Base-by-base conservation (phyloP, 2,113 vertebrate genomes). In the Pelodiscus sinensis region DNA sequence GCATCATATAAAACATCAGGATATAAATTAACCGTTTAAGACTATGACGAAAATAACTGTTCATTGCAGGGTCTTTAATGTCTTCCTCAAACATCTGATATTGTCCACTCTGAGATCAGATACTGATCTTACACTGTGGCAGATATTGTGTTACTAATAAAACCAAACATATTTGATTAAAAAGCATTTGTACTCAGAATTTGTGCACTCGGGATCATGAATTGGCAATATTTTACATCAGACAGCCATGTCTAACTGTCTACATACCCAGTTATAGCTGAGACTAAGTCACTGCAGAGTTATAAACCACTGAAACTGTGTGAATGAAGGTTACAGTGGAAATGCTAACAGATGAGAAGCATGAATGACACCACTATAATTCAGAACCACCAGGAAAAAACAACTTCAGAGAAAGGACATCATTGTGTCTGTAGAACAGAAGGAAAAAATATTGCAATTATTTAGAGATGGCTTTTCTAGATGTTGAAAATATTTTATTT, bases 391-490 rank as follows among this genome's bases (percentile, higher is more conserved):
- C 35, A 58, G 82, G 31, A 7, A n/a, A 92, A 68, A 22, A 78
- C 55, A 93, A 54, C 35, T 84, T 86, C 24, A 21, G 73, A 77
- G 65, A 16, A 62, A 71, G 58, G 54, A 68, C 86, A 89, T 65
- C 81, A 10, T 0, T 50, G 86, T 4, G 87, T 92, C 86, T 82
- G 81, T 21, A 85, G 91, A 89, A 92, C 8, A 82, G 91, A 92
- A 95, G 87, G 78, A 84, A 95, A 90, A 84, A 95, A 90, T 35
- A 24, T 71, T 93, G 85, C 79, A 68, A 96, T 88, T 81, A 92
- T 94, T 81, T 90, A 92, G 82, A 85, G 88, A 82, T 14, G 58
- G 57, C 10, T 81, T 56, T 84, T 89, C 87, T 84, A 87, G 82
- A 73, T 79, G 88, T 85, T 75, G 27, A 90, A 54, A 87, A 86